A percentile compares a stretch with the other conserved stretches of the same genome.
Conservation (phyloP, 1,140 invertebrate species). For the Drosophila mojavensis region DNA sequence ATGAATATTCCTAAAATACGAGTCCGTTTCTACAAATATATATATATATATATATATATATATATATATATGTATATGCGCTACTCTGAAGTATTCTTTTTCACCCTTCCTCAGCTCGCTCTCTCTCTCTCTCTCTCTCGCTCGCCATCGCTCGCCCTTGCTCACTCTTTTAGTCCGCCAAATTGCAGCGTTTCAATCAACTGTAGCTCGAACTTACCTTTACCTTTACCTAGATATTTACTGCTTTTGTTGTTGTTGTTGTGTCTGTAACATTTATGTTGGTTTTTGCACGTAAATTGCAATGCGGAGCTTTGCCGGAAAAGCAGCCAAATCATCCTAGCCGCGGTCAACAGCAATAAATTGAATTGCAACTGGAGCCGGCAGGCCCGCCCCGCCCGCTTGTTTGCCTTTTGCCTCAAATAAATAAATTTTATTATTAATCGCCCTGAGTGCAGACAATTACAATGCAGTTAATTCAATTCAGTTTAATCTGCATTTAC, state of each 20-base stretch:
- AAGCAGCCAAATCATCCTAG: slow-evolving; percentile 41
- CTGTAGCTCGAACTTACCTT: slow-evolving; percentile 46
- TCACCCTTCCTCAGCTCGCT: background rate
- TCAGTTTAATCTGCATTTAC: slow-evolving; percentile 29
- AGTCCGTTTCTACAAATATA: slow-evolving; percentile 18
- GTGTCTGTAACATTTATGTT: slow-evolving; percentile 63
- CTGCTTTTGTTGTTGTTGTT: background rate
- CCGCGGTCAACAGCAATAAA: slow-evolving; percentile 76
- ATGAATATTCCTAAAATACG: slow-evolving; percentile 70
- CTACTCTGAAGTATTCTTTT: slow-evolving; percentile 28
- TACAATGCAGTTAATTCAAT: slow-evolving; percentile 62
- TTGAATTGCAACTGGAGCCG: slow-evolving; percentile 57
- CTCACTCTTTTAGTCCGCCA: background rate
- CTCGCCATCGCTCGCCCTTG: background rate
- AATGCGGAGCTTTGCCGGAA: slow-evolving; percentile 41
- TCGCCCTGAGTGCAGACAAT: slow-evolving; percentile 48
- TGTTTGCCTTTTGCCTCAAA: background rate
- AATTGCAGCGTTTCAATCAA: slow-evolving; percentile 74
- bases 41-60: too few relatives aligned
- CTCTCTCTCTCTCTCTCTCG: background rate
- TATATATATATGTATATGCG: slow-evolving; percentile 9
- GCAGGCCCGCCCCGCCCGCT: background rate
- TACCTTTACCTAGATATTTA: slow-evolving; percentile 31
- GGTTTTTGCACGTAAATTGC: slow-evolving; percentile 63
- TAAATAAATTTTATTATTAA: slow-evolving; percentile 57